Base-by-base conservation (phyloP, 2,888 invertebrate genomes). In the Caenorhabditis plicata region DNA sequence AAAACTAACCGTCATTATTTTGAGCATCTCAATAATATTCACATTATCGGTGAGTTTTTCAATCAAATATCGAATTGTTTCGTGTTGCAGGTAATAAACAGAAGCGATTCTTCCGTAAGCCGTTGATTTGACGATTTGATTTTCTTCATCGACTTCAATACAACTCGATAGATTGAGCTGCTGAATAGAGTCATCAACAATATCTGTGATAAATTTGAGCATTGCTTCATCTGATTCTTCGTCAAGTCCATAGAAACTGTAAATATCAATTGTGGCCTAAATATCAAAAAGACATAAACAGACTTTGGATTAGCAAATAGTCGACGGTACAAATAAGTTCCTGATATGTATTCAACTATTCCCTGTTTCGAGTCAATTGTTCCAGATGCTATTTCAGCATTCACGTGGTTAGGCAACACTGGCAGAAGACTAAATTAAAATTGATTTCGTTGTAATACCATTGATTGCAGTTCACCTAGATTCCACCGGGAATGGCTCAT, bases 401-500 rank as follows among this genome's bases (percentile, higher is more conserved):
- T 98, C 66, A 96, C 86, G 83, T 98, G 98, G 83, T 99, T 96
- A 0, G 95, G 88, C 47, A 99, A 81, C 0, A 93, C 95, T 50
- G 88, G 87, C 5, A 95, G 84, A 35, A 99, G 83, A 80, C 90
- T 93, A 70, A 31, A 9, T 40, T 9, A 9, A 5, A 9, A 20
- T 19, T 20, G 22, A 40, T 8, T 36, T 8, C 7, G 15, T 35
- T 17, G n/a, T 7, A 8, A 8, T 35, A 8, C 8, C 48, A 15
- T 20, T 62, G 8, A 15, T 22, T 23, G n/a, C 11, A 36, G 39
- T 23, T 51, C 54, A 83, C 85, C 83, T 85, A 0, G 96, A 96
- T 82, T 98, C 98, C 0, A 99, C 96, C 0, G 98, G 98, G 84
- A 99, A 98, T 0, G 98, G 98, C 82, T 98, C 95, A 83, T 98